These are phyloP conservation scores for Neomorphus geoffroyi DNA, from an alignment of 2,797 vertebrate genomes.

Conservation along the genomic window DNA sequence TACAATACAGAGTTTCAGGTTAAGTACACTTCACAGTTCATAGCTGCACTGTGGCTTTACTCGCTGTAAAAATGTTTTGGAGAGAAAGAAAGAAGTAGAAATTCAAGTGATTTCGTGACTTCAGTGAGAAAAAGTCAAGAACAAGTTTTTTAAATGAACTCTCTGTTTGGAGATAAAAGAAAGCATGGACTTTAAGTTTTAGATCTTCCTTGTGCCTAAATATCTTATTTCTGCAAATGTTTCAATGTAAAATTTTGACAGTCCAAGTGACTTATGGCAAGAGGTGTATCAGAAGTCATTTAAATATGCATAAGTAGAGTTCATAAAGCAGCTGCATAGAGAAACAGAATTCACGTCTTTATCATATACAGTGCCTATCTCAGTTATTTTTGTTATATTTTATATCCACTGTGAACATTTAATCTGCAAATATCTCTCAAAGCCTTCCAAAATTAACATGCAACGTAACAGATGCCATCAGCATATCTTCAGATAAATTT, in stretches of 20 bases:
- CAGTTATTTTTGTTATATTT: neutral
- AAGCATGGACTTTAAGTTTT: neutral
- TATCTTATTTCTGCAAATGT: neutral
- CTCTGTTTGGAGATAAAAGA: neutral
- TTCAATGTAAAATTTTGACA: neutral
- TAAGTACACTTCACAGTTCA: neutral
- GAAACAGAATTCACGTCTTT: neutral
- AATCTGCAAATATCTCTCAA: neutral
- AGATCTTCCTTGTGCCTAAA: neutral
- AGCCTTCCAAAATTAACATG: neutral
- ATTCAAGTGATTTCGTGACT: neutral
- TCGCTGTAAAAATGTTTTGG: neutral
- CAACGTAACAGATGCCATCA: slow-evolving; percentile 7
- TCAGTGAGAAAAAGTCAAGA: neutral
- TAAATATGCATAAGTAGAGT: neutral
- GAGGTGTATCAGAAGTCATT: neutral
- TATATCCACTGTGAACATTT: neutral
- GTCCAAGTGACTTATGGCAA: neutral
- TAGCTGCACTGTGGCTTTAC: neutral
- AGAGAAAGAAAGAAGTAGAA: neutral
- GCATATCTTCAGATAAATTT: neutral
- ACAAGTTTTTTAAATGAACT: neutral
- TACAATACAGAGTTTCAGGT: neutral
- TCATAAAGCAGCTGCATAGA: neutral
- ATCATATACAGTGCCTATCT: neutral